These are phyloP conservation scores for Trigoniulus corallinus DNA, from an alignment of 1,140 invertebrate genomes.

Conservation along the genomic window DNA sequence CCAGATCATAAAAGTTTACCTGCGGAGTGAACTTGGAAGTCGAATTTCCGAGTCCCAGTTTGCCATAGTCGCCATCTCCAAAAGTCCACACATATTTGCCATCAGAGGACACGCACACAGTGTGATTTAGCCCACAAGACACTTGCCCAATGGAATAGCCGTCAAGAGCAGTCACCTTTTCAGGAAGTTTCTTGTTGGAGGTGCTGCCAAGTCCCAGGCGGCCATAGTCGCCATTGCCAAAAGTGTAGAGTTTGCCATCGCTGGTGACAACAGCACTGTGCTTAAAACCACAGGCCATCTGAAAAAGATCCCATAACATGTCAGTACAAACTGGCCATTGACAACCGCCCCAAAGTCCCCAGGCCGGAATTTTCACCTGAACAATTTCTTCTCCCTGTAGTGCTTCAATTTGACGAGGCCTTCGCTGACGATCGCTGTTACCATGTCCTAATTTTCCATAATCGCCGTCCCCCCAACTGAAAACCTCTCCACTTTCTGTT, in stretches of 20 bases:
- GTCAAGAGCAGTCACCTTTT: slow-evolving; percentile 32
- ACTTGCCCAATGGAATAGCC: slow-evolving; percentile 33
- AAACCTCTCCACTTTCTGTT: slow-evolving; percentile 41
- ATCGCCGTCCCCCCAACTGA: slow-evolving; percentile 41
- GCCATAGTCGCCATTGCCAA: slow-evolving; percentile 49
- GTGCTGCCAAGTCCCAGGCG: slow-evolving; percentile 41
- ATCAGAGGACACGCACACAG: slow-evolving; percentile 39
- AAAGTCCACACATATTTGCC: slow-evolving; percentile 44
- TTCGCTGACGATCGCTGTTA: slow-evolving; percentile 42
- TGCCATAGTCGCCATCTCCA: slow-evolving; percentile 49
- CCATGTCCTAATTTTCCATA: slow-evolving; percentile 49
- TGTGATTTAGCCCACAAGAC: slow-evolving; percentile 45
- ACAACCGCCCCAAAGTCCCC: too few species aligned
- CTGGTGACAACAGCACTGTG: slow-evolving; percentile 46
- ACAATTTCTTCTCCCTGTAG: slow-evolving; percentile 42
- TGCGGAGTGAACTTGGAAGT: slow-evolving; percentile 35
- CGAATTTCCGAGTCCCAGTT: slow-evolving; percentile 40
- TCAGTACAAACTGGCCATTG: too few species aligned
- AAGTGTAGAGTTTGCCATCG: slow-evolving; percentile 45
- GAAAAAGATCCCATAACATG: too few species aligned
- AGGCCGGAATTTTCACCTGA: slow-evolving; percentile 29
- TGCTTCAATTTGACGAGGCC: slow-evolving; percentile 46
- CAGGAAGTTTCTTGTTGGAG: slow-evolving; percentile 43
- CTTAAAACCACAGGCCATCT: slow-evolving; percentile 47
- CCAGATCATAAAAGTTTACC: slow-evolving; percentile 14